Conservation (phyloP, 2,888 invertebrate genomes). For the Drosophila histrio region DNA sequence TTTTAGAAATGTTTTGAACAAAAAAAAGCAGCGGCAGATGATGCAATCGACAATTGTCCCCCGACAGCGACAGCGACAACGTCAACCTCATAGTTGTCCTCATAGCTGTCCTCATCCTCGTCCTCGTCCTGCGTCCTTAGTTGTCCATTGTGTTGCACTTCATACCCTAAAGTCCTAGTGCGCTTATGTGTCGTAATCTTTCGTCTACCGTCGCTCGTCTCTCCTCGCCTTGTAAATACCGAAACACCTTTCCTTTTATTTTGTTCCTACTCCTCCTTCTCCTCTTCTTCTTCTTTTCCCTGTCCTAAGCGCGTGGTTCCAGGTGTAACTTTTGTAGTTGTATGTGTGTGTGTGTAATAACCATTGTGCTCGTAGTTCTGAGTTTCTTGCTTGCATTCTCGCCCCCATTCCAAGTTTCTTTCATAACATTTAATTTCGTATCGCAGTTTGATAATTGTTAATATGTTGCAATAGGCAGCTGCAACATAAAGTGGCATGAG, state of each 20-base stretch:
- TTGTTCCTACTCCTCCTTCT: not conserved
- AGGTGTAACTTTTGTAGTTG: slow-evolving; percentile 70
- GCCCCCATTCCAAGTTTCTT: slow-evolving; percentile 44
- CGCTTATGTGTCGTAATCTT: slow-evolving; percentile 52
- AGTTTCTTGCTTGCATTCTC: slow-evolving; percentile 31
- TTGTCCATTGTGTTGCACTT: slow-evolving; percentile 39
- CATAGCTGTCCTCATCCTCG: slow-evolving; percentile 9
- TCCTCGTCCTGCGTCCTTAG: slow-evolving; percentile 2
- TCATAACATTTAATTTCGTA: slow-evolving; percentile 64
- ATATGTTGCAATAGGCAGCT: slow-evolving; percentile 50
- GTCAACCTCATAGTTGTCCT: slow-evolving; percentile 27
- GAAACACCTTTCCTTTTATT: slow-evolving; percentile 70
- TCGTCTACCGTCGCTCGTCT: slow-evolving; percentile 20
- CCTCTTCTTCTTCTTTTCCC: not conserved
- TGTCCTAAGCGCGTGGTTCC: slow-evolving; percentile 59
- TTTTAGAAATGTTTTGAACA: slow-evolving; percentile 9
- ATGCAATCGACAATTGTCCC: slow-evolving; percentile 45
- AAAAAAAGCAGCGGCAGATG: slow-evolving; percentile 42
- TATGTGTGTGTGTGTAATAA: slow-evolving; percentile 21
- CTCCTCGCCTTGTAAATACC: slow-evolving; percentile 52
- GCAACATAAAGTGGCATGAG: slow-evolving; percentile 32
- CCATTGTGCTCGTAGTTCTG: slow-evolving; percentile 41
- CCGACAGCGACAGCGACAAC: slow-evolving; percentile 18
- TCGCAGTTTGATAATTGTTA: slow-evolving; percentile 44
- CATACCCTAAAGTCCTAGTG: slow-evolving; percentile 33